Evolutionary conservation across 2,797 vertebrate genomes (phyloP).

Genomic region (Dermochelys coriacea): DNA sequence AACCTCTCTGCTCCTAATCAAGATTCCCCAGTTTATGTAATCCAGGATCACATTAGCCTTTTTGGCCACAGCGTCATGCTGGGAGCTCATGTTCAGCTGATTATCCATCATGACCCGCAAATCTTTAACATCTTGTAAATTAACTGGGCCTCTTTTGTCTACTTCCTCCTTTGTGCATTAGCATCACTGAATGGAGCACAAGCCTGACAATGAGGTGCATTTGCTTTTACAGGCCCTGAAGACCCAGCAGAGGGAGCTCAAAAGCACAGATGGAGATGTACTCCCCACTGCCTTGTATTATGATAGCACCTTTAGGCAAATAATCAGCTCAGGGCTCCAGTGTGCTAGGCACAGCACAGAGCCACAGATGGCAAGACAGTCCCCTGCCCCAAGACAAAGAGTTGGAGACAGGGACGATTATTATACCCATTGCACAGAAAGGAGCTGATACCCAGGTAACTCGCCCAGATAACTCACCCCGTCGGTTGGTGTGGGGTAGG

Average conservation of each 20-base stretch:
- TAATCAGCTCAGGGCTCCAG: not conserved
- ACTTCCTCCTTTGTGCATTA: not conserved
- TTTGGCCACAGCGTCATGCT: too few species aligned
- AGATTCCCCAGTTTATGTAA: too few species aligned
- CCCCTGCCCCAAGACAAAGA: rapidly evolving
- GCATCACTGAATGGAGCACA: not conserved
- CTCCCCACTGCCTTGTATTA: rapidly evolving
- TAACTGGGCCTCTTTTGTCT: not conserved
- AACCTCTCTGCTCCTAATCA: too few species aligned
- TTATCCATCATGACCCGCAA: too few species aligned
- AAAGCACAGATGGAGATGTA: conserved; percentile 9
- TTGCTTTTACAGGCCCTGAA: not conserved
- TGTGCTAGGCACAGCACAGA: not conserved
- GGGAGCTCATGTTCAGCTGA: too few species aligned
- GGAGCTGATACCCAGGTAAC: too few species aligned
- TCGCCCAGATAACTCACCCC: too few species aligned
- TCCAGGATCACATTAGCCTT: too few species aligned
- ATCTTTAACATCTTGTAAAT: not conserved
- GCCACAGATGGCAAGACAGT: not conserved
- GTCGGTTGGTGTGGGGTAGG: too few species aligned
- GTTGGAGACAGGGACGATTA: too few species aligned
- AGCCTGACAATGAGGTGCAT: not conserved
- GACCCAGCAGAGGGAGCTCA: conserved; percentile 72
- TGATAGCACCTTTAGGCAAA: not conserved
- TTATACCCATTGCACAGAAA: too few species aligned